Conservation (phyloP, 2,113 vertebrate species). For the Corythornis vintsioides region DNA sequence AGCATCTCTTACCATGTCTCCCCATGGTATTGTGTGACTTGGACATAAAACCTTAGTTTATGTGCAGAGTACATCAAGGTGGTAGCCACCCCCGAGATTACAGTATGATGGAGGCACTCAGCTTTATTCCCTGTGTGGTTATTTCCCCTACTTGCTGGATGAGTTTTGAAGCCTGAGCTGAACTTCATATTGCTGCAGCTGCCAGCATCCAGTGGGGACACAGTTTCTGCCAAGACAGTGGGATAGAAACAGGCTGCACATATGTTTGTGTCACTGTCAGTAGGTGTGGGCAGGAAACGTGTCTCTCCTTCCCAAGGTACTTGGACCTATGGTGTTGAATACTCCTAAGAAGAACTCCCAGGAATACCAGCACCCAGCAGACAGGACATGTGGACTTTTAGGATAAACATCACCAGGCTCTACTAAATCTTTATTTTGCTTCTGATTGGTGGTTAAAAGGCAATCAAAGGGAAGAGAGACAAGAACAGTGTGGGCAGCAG, state of each 20-base stretch:
- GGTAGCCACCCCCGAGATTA: neutral
- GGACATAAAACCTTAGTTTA: neutral
- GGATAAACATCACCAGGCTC: neutral
- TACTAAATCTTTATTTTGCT: neutral
- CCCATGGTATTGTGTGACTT: neutral
- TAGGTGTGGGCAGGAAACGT: neutral
- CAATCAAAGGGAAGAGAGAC: neutral
- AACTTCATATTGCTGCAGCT: neutral
- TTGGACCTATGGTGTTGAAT: neutral
- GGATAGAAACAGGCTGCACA: accelerated
- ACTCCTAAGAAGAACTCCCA: neutral
- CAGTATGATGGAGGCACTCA: accelerated
- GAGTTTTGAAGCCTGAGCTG: neutral
- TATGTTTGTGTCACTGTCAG: neutral
- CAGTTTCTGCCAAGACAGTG: neutral
- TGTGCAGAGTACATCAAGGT: accelerated
- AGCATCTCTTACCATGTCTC: neutral
- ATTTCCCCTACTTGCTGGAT: neutral
- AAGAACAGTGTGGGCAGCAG: no score
- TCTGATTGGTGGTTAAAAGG: neutral
- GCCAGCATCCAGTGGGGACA: neutral
- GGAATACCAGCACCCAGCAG: neutral
- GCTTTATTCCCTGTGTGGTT: neutral
- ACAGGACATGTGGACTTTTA: neutral
- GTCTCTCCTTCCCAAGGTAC: neutral